A percentile compares a stretch with the other conserved stretches of the same genome.
Conservation (phyloP, 2,888 invertebrate genomes). For the Mythimna loreyi region DNA sequence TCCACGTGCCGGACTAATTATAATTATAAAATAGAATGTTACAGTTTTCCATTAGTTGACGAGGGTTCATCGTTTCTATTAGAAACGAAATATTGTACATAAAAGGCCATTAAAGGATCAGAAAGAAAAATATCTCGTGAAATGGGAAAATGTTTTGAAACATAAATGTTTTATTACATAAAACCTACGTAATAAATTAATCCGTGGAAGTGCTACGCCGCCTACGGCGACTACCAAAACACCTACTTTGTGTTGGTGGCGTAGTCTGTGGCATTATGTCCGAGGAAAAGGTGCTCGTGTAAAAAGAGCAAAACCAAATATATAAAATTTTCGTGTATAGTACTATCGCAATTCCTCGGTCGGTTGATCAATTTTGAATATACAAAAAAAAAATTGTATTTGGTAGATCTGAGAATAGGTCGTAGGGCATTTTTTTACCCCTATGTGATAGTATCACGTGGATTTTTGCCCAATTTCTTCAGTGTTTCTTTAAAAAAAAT, state of each 20-base stretch:
- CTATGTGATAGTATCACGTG: too few species aligned
- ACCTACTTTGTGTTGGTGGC: constrained; percentile 1
- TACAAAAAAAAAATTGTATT: too few species aligned
- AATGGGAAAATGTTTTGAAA: background rate
- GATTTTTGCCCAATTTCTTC: too few species aligned
- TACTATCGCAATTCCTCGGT: too few species aligned
- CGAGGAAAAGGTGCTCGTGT: background rate
- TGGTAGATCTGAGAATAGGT: too few species aligned
- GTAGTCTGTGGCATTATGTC: background rate
- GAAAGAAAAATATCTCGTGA: background rate
- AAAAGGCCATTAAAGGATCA: background rate
- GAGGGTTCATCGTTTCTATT: background rate
- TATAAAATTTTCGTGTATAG: too few species aligned
- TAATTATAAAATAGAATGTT: background rate
- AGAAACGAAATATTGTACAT: background rate
- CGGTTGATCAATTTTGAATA: too few species aligned
- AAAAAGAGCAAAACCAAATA: too few species aligned
- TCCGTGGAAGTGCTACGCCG: constrained; percentile 3
- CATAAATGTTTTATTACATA: constrained; percentile 6
- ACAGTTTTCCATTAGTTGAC: background rate
- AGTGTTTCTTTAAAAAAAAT: too few species aligned
- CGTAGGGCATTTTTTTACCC: too few species aligned
- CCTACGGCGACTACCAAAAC: background rate
- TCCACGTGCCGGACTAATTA: background rate
- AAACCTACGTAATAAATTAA: constrained; percentile 21